Base-by-base conservation (phyloP, 2,113 vertebrate genomes). In the Macquaria ambigua region DNA sequence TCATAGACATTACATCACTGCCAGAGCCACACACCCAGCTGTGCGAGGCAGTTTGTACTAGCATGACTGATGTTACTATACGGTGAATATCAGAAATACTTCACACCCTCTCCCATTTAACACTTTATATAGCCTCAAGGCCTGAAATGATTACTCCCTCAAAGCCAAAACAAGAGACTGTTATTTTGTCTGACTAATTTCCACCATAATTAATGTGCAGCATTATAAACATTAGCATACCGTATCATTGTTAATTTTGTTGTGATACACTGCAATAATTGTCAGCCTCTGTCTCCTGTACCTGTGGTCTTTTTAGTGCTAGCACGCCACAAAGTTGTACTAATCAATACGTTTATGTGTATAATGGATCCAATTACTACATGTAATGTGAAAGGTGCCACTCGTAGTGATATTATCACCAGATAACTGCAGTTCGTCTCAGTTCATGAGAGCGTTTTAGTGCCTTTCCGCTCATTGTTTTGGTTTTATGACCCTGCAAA, bases 1-100 rank as follows among this genome's bases (percentile, higher is more conserved):
- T 82, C 83, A 81, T 81, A 90, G 87, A 89, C 86, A 59, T 87
- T 87, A 90, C 90, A 87, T 92, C 89, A 89, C 67, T 64, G 78
- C 62, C 81, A 86, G 50, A 84, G 62, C 43, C 64, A 69, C 78
- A 53, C 81, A 48, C 16, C 50, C 53, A 43, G 78, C 90, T 78
- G 86, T 46, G 56, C 28, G 6, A 43, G 20, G 61, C 82, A 55
- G 46, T 69, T 77, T 77, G 69, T 48, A 58, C 53, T 3, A 6
- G 11, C 62, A 28, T 62, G 69, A 55, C 31, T 52, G 20, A 62
- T 76, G 64, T 46, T 55, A 34, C 43, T 74, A 7, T 20, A n/a
- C 61, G 52, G 56, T 34, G 52, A 70, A 66, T 9, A 59, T 41
- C 77, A 68, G 15, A 59, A 18, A 21, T 4, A 41, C 59, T 10